Evolutionary conservation across 2,113 vertebrate genomes (phyloP).

Genomic region (Urocolius indicus): DNA sequence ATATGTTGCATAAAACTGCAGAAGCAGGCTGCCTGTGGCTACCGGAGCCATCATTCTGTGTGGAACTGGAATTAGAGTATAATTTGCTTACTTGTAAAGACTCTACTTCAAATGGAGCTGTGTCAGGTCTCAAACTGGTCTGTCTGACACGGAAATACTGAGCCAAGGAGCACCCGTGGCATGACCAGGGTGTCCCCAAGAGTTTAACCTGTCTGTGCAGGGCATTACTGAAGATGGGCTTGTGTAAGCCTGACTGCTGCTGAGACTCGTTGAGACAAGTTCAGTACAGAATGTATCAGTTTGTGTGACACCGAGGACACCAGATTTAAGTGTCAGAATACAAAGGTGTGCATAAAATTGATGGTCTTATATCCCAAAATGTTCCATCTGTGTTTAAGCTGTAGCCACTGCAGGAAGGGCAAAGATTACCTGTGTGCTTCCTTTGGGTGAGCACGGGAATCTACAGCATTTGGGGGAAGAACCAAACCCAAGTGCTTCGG

Average conservation of each 20-base stretch:
- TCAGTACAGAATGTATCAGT: neutral
- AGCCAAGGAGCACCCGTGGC: neutral
- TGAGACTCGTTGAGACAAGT: neutral
- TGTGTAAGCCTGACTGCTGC: neutral
- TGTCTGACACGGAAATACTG: neutral
- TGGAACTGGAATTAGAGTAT: neutral
- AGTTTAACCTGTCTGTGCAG: rapidly evolving
- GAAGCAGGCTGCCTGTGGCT: rapidly evolving
- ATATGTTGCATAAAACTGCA: neutral
- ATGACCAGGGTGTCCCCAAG: neutral
- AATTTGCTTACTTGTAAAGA: neutral
- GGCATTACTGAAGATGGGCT: neutral
- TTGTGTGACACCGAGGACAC: neutral
- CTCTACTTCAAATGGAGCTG: neutral
- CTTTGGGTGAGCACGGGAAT: neutral
- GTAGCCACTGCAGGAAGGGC: neutral
- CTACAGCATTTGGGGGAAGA: neutral
- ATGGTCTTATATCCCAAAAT: neutral
- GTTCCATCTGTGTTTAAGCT: neutral
- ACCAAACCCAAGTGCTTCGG: neutral
- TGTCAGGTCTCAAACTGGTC: neutral
- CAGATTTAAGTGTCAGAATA: neutral
- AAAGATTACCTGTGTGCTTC: neutral
- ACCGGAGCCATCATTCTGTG: neutral
- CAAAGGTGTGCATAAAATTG: neutral